Evolutionary conservation across 2,113 vertebrate species (phyloP), one percentile per base, ranked within the genome.

Genomic region (Poeciliopsis turrubarensis): DNA sequence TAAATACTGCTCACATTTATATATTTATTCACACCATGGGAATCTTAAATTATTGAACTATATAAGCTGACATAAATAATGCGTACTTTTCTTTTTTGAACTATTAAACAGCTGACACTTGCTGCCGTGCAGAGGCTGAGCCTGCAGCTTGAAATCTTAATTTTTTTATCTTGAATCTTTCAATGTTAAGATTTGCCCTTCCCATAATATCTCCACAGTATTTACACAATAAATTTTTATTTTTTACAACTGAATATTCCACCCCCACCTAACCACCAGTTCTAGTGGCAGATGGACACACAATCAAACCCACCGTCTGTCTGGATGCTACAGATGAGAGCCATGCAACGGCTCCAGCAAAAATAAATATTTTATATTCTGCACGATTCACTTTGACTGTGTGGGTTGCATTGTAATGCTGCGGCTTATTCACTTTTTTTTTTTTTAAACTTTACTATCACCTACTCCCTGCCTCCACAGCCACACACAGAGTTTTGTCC

Each of bases 361-460:
- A 87, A 76, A 88, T 65, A 44, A 81, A 81, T 73, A 67, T 62
- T 80, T 82, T 22, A 22, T 57, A 62, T 85, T 80, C 79, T 75
- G 61, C 64, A 73, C 79, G 60, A 81, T 84, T 37, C 68, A 60
- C 44, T 54, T 37, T 41, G 69, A 85, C 78, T 73, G 41, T 82
- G 78, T 83, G 78, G 61, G 72, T 57, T 79, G 85, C 63, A 78
- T 83, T 32, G 51, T 83, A 82, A 81, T 83, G 71, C 60, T 41
- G 12, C 70, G 1, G 31, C 67, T 80, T 65, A 74, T 63, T 32
- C 72, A 75, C 79, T 84, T 83, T 47, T 68, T 44, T 41, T 41
- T 41, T 14, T 44, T 70, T 32, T 8, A 34, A 34, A 29, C 57
- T 44, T 70, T 54, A 70, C 65, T 71, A 60, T 74, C 77, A 69